Evolutionary conservation across 2,113 vertebrate species (phyloP).

Genomic region (Hiodon alosoides): DNA sequence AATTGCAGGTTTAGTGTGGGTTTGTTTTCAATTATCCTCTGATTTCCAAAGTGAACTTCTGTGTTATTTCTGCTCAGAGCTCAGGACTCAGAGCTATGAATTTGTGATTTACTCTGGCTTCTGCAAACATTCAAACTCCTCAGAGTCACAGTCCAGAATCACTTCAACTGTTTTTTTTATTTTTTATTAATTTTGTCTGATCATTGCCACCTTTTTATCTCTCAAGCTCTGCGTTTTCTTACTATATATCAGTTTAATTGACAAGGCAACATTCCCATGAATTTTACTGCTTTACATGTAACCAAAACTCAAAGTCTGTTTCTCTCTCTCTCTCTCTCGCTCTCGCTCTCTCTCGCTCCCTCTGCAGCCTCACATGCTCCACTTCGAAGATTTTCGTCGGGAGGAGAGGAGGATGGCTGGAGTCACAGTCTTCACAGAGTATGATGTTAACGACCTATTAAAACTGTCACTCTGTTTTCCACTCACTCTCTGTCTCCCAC

Average conservation of each 20-base stretch:
- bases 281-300: no score
- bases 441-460: conserved; percentile 23
- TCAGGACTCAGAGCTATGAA: not conserved
- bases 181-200: no score
- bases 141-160: no score
- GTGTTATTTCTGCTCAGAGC: not conserved
- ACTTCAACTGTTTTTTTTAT: no score
- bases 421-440: conserved; percentile 79
- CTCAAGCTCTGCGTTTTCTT: no score
- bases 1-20: not conserved
- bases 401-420: conserved; percentile 74
- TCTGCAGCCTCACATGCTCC: conserved; percentile 63
- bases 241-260: no score
- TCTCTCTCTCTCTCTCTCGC: conserved; percentile 14
- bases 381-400: conserved; percentile 69
- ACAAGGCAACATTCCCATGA: no score
- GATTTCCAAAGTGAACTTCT: not conserved
- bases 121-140: not conserved
- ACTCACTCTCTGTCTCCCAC: conserved; percentile 15
- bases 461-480: not conserved
- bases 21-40: not conserved
- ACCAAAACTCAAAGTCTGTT: not conserved
- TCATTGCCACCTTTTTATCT: no score
- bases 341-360: conserved; percentile 19
- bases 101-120: not conserved